Conservation (phyloP, 2,797 vertebrate species). For the Argya squamiceps region DNA sequence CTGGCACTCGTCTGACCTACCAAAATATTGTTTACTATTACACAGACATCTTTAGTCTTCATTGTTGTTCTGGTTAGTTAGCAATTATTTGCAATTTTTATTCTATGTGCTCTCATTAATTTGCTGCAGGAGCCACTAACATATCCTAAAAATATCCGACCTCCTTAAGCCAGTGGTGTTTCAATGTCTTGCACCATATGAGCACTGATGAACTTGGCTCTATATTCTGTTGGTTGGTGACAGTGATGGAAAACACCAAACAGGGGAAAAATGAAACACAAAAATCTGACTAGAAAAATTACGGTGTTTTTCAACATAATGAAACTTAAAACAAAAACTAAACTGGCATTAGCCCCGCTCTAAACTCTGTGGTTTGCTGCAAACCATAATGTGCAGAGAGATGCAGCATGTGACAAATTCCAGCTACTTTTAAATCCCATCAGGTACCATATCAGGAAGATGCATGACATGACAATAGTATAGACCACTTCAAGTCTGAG, state of each 20-base stretch:
- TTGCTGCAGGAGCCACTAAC: background rate
- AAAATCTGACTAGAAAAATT: background rate
- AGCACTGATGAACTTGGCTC: background rate
- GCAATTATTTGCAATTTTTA: background rate
- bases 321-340: background rate
- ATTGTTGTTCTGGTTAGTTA: background rate
- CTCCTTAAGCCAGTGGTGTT: background rate
- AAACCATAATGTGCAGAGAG: background rate
- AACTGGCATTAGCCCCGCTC: background rate
- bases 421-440: background rate
- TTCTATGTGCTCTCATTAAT: background rate
- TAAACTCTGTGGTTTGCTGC: background rate
- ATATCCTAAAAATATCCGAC: background rate
- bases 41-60: background rate
- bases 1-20: conserved; percentile 94
- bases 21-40: background rate
- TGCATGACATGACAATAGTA: background rate
- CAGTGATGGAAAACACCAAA: background rate
- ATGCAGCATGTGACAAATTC: background rate
- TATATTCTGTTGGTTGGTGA: background rate
- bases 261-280: background rate
- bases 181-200: background rate
- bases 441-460: background rate
- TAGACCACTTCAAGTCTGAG: background rate
- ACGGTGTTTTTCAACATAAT: background rate